These are phyloP conservation scores for Manis javanica DNA, from an alignment of 2,797 vertebrate genomes.

Conservation along the genomic window DNA sequence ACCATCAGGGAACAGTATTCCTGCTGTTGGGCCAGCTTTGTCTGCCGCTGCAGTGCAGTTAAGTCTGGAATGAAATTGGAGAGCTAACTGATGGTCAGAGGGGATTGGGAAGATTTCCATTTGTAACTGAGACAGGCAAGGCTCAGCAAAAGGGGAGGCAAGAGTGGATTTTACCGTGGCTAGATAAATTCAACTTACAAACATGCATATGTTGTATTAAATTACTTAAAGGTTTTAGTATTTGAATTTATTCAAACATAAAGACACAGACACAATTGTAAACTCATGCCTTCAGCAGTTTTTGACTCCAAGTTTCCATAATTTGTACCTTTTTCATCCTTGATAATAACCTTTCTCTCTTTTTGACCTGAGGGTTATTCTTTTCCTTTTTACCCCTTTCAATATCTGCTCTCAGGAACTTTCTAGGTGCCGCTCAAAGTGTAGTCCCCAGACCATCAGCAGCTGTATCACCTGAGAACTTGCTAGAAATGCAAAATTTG, in stretches of 20 bases:
- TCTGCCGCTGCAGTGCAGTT: conserved; percentile 64
- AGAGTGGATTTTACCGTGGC: neutral
- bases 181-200: neutral
- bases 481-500: neutral
- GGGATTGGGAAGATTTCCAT: conserved; percentile 62
- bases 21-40: conserved; percentile 29
- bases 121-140: conserved; percentile 56
- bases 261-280: neutral
- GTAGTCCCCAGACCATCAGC: neutral
- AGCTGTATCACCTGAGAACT: neutral
- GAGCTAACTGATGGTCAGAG: conserved; percentile 74
- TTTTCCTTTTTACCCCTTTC: neutral
- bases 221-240: neutral
- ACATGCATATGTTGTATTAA: neutral
- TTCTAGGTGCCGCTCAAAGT: neutral
- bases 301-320: neutral
- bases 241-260: conserved; percentile 39
- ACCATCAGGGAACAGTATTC: conserved; percentile 71
- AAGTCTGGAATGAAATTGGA: conserved; percentile 75
- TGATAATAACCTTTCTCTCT: neutral
- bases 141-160: conserved; percentile 31
- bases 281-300: neutral
- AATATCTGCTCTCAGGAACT: neutral
- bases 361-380: neutral
- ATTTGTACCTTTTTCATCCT: neutral